These are phyloP conservation scores for Anolis sagrei DNA, from an alignment of 2,113 vertebrate genomes.

Conservation along the genomic window DNA sequence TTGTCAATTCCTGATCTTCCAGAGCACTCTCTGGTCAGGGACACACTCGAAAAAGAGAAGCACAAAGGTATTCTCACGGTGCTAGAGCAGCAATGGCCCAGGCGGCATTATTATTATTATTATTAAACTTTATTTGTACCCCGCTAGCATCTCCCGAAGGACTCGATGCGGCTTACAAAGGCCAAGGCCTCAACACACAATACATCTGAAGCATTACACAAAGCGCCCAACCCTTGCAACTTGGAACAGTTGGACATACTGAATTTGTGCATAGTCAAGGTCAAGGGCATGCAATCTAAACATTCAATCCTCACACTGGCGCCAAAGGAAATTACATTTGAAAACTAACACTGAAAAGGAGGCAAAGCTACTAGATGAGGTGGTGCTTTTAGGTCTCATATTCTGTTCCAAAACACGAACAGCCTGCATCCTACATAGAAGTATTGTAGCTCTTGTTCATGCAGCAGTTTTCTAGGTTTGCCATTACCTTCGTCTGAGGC, in stretches of 20 bases:
- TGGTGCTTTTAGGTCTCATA: too few species aligned
- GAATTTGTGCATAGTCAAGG: neutral
- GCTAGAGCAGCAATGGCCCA: neutral
- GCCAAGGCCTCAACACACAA: too few species aligned
- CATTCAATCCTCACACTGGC: neutral
- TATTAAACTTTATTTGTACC: too few species aligned
- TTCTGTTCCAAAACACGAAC: neutral
- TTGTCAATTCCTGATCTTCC: neutral
- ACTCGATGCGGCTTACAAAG: too few species aligned
- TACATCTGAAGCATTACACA: neutral
- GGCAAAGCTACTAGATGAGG: neutral
- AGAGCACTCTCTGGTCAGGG: neutral
- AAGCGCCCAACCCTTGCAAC: neutral
- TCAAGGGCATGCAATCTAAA: neutral
- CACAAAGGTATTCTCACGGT: neutral
- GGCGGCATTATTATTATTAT: too few species aligned
- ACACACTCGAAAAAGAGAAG: neutral
- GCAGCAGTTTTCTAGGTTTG: neutral
- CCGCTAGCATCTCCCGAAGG: too few species aligned
- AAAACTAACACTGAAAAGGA: neutral
- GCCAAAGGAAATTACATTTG: neutral
- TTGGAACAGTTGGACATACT: neutral
- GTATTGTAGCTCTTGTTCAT: neutral
- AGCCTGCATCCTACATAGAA: neutral
- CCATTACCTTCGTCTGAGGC: too few species aligned